Evolutionary conservation across 2,797 vertebrate genomes (phyloP).

Genomic region (Xenopus petersii): DNA sequence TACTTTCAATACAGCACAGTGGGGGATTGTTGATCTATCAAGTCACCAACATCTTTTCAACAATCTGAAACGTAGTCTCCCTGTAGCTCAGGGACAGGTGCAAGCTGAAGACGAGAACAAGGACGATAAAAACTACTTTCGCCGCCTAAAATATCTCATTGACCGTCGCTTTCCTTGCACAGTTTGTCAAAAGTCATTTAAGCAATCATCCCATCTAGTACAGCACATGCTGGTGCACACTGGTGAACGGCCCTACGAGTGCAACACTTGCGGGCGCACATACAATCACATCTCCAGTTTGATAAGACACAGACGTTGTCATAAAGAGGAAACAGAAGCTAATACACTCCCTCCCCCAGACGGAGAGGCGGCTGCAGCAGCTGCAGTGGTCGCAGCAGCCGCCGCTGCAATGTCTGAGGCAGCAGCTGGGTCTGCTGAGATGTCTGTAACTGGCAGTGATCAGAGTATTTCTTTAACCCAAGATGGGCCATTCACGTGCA

Average conservation of each 20-base stretch:
- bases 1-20: constrained; percentile 59
- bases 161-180: constrained; percentile 82
- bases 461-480: constrained; percentile 10
- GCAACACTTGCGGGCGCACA: constrained; percentile 84
- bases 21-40: constrained; percentile 69
- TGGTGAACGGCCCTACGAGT: constrained; percentile 84
- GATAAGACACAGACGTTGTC: constrained; percentile 91
- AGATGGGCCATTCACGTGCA: constrained; percentile 82
- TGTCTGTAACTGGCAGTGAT: neutral
- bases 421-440: neutral
- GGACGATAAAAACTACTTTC: constrained; percentile 65
- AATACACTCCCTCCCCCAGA: constrained; percentile 9
- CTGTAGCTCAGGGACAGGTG: constrained; percentile 40
- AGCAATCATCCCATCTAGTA: constrained; percentile 90
- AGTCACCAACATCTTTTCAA: constrained; percentile 68
- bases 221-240: constrained; percentile 92
- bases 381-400: constrained; percentile 2
- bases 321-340: constrained; percentile 76
- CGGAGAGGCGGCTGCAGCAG: neutral
- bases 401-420: neutral
- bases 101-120: neutral
- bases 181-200: constrained; percentile 89
- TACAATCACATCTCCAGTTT: constrained; percentile 94
- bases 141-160: constrained; percentile 63
- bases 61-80: constrained; percentile 60